Percentiles rank a stretch among this genome's conserved stretches.
phyloP scores from a whole-genome alignment of 1,140 invertebrate genomes.

The Thalassaphorura encarpata region DNA sequence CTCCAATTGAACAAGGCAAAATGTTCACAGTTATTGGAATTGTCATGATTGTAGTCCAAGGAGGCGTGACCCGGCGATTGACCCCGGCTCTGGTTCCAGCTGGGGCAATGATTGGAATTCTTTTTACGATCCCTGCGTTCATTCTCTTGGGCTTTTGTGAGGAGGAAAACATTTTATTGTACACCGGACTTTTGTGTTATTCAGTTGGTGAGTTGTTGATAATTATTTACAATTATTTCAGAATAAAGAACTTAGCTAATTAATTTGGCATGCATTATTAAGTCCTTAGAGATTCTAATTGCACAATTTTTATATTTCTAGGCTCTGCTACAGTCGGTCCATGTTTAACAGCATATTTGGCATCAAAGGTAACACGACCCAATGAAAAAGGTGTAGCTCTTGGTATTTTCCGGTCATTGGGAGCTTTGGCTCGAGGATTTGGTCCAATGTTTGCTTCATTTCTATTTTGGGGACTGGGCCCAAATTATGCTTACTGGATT shows the following conservation, averaged over 20 bases:
- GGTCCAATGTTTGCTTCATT: slow-evolving; percentile 76
- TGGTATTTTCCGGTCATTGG: slow-evolving; percentile 86
- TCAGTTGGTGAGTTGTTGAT: slow-evolving; percentile 16
- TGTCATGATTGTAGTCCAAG: slow-evolving; percentile 89
- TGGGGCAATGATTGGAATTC: slow-evolving; percentile 51
- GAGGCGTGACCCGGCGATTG: slow-evolving; percentile 70
- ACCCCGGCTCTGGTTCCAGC: slow-evolving; percentile 60
- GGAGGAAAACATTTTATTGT: slow-evolving; percentile 5
- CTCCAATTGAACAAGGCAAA: slow-evolving; percentile 91
- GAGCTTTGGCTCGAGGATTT: slow-evolving; percentile 80
- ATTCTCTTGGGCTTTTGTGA: slow-evolving; percentile 17
- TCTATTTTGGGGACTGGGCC: slow-evolving; percentile 35
- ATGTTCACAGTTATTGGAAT: slow-evolving; percentile 93
- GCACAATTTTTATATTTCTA: slow-evolving; percentile 36
- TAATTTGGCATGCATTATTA: no score
- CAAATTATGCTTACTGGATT: slow-evolving; percentile 31
- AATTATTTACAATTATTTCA: neutral
- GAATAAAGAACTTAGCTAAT: no score
- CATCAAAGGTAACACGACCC: slow-evolving; percentile 66
- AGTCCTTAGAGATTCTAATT: slow-evolving; percentile 1
- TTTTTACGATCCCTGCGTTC: slow-evolving; percentile 28
- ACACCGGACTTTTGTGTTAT: slow-evolving; percentile 21
- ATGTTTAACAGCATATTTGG: slow-evolving; percentile 74
- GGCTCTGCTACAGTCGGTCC: slow-evolving; percentile 83
- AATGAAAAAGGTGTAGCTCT: slow-evolving; percentile 85